Percentiles rank a stretch among this genome's conserved stretches.
These are phyloP conservation scores for Ameiurus melas DNA, from an alignment of 2,113 vertebrate species.

Conservation along the genomic window DNA sequence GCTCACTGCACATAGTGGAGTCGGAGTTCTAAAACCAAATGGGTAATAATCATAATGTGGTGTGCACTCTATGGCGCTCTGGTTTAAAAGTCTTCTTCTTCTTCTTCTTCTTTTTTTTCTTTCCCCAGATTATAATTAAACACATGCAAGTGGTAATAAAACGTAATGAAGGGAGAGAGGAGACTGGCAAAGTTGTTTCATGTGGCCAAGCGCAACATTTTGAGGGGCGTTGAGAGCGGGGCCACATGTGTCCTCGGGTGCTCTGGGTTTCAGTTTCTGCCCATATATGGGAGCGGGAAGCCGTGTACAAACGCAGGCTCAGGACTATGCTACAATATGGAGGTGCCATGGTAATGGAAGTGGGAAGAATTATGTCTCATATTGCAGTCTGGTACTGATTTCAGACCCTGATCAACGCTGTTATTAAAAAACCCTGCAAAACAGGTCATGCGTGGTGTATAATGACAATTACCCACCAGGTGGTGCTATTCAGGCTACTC, in stretches of 20 bases:
- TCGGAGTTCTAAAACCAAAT: conserved; percentile 27
- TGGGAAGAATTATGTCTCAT: neutral
- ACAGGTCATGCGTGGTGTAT: neutral
- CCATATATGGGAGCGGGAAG: conserved; percentile 31
- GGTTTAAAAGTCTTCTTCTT: conserved; percentile 26
- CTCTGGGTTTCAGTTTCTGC: conserved; percentile 36
- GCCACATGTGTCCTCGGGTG: conserved; percentile 66
- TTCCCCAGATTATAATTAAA: conserved; percentile 71
- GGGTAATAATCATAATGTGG: conserved; percentile 70
- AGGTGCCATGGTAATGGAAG: neutral
- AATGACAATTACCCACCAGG: conserved; percentile 36
- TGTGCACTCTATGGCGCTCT: conserved; percentile 64
- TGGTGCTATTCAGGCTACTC: conserved; percentile 45
- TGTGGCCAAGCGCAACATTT: conserved; percentile 68
- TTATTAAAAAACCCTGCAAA: too few relatives aligned
- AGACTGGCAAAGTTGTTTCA: conserved; percentile 75
- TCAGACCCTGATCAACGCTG: too few relatives aligned
- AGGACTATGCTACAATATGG: neutral
- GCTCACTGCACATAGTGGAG: conserved; percentile 30
- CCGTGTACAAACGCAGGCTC: neutral
- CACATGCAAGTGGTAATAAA: conserved; percentile 72
- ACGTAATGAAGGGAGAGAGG: conserved; percentile 75
- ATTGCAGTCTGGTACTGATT: neutral
- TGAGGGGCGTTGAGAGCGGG: conserved; percentile 60
- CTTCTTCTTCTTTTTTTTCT: too few relatives aligned